Evolutionary conservation across 2,888 invertebrate species (phyloP).

Genomic region (Drosophila melanosoma): DNA sequence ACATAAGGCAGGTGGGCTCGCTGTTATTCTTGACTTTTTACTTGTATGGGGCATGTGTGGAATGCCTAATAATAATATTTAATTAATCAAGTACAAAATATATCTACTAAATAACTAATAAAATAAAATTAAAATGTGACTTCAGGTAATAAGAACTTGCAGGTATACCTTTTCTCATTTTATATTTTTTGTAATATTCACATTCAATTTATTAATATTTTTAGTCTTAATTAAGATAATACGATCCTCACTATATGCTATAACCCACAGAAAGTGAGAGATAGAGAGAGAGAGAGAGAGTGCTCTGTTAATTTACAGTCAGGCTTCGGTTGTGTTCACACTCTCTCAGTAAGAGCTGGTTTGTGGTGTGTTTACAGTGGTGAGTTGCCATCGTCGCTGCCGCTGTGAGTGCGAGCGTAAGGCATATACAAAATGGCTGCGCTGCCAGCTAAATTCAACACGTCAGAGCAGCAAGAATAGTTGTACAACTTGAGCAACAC

Average conservation of each 20-base stretch:
- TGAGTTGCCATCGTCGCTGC: conserved; percentile 15
- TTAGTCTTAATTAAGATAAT: neutral
- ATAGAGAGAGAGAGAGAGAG: neutral
- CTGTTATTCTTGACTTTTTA: conserved; percentile 2
- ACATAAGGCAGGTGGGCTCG: conserved; percentile 44
- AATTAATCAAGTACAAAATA: neutral
- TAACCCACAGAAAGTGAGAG: neutral
- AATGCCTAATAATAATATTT: neutral
- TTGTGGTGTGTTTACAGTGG: conserved; percentile 32
- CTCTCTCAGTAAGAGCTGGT: conserved; percentile 9
- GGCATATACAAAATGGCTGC: conserved; percentile 58
- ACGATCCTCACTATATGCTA: conserved; percentile 11
- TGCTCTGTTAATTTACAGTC: conserved; percentile 44
- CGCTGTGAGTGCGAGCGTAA: conserved; percentile 38
- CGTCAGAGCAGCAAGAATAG: conserved; percentile 40
- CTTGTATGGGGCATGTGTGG: neutral
- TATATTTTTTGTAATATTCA: neutral
- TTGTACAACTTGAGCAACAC: conserved; percentile 20
- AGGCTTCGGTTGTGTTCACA: neutral
- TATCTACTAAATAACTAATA: neutral
- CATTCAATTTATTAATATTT: neutral
- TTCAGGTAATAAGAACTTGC: neutral
- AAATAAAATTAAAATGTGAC: neutral
- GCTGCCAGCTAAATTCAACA: neutral
- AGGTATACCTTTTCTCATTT: neutral